Evolutionary conservation across 2,797 vertebrate species (phyloP).

Genomic region (Xenopus petersii): DNA sequence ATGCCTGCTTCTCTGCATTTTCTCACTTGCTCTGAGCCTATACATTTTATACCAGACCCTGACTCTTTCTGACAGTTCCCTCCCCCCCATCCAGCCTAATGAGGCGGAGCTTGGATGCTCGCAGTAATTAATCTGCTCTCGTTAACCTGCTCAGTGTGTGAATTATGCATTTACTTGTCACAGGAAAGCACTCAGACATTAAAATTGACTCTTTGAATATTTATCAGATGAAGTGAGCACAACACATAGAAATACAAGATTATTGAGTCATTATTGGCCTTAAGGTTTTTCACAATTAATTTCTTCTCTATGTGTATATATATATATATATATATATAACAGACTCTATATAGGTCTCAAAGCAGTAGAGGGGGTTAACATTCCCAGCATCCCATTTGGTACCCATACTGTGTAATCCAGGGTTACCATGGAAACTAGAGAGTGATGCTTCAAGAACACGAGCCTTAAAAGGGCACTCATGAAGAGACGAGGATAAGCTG

Average conservation of each 20-base stretch:
- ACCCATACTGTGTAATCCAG: conserved; percentile 41
- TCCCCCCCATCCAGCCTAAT: not conserved
- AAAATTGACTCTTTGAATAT: not conserved
- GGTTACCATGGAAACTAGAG: conserved; percentile 45
- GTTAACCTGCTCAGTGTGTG: conserved; percentile 2
- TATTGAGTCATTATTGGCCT: too few species aligned
- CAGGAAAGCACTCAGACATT: not conserved
- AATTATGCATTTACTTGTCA: not conserved
- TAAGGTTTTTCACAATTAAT: too few species aligned
- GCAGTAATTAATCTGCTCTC: conserved; percentile 5
- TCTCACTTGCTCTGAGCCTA: not conserved
- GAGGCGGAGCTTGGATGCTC: not conserved
- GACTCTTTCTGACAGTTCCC: not conserved
- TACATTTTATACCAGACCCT: conserved; percentile 7
- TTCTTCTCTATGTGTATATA: too few species aligned
- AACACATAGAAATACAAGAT: too few species aligned
- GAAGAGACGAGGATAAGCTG: not conserved
- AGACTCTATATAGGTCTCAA: not conserved
- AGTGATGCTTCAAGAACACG: conserved; percentile 24
- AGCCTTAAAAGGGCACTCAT: conserved; percentile 32
- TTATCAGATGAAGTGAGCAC: too few species aligned
- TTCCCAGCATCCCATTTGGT: conserved; percentile 27
- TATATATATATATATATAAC: not conserved
- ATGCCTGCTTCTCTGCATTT: not conserved
- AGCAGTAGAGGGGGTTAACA: conserved; percentile 15